Base-by-base conservation (phyloP, 92 coral and sea anemone genomes). In the Siderastrea radians region DNA sequence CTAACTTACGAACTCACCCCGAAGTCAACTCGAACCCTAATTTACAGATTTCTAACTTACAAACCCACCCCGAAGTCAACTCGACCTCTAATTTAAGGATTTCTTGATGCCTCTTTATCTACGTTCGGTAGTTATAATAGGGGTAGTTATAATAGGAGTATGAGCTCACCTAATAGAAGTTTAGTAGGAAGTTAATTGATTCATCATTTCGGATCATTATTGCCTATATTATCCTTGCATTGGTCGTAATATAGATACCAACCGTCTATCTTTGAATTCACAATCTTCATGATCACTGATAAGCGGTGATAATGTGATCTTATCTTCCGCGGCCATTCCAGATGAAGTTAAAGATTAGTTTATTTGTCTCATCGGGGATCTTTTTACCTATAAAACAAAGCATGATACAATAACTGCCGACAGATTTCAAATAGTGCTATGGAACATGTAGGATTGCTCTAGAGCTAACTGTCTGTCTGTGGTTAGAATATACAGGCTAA, bases 171-270 rank as follows among this genome's bases (percentile, higher is more conserved):
- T 26, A 26, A 7, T 1, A 44, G 51, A 38, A 10, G 47, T 6
- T 38, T 52, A 46, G 16, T 72, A 2, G 17, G 8, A 2, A 49
- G 17, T 13, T 72, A 72, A 72, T 49, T 50, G 77, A 49, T 50
- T 72, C 7, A 72, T 49, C 77, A 65, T 51, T 72, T 6, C 58
- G 13, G 54, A 50, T 49, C 19, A 49, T 59, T 50, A 16, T 26
- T 51, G 26, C 17, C 7, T 3, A 38, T 38, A 38, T 65, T 49
- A 44, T 51, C 85, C 54, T 55, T 69, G 76, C 77, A 54, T 45
- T 72, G 86, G 86, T 70, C 77, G 44, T 26, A 69, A 67, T 74
- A 74, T 26, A 50, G 78, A 10, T 9, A n/a, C 54, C 77, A 14
- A 67, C 70, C 59, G 44, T 46, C n/a, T n/a, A 59, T 64, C 44